Base-by-base conservation (phyloP, 1,140 invertebrate species). In the Neuroterus valhalla region DNA sequence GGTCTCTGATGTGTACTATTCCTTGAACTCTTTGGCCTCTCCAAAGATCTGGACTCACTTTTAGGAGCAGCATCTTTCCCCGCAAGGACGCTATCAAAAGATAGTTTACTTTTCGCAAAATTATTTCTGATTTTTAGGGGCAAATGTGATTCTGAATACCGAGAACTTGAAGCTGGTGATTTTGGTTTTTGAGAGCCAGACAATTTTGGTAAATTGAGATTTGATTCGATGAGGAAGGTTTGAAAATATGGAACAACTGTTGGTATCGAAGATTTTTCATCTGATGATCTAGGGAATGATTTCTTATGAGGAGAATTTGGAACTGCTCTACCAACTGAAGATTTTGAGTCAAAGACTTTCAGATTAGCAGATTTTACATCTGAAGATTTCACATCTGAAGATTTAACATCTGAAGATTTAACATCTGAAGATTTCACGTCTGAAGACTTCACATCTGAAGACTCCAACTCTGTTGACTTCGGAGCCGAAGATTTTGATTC, bases 1-100 rank as follows among this genome's bases (percentile, higher is more conserved):
- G 55, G 21, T n/a, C 55, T 62, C 31, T 62, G 55, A 62, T 31
- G 55, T 23, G 15, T 15, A 8, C 55, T 62, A 38, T n/a, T 62
- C 23, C 23, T 26, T 5, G 23, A 62, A 26, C 23, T n/a, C 31
- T 62, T 62, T 62, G 55, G 55, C 23, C 55, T 12, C 55, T 62
- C 55, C 1, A 6, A 6, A 14, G 12, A 23, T 26, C 31, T 62
- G 14, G 6, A 31, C 14, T 26, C 21, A 38, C 23, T 14, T 31
- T 62, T 26, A 31, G 31, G 31, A 38, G 15, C 55, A 38, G 15
- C 21, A 11, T 62, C 26, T 26, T 23, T 62, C 23, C 31, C 55
- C 1, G 3, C 55, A 1, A 62, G 55, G 15, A 62, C 15, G 31
- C 55, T 62, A 31, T 62, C 55, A 1, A 23, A 62, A 38, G 31